Conservation (phyloP, 2,797 vertebrate genomes). For the Pristis pectinata region DNA sequence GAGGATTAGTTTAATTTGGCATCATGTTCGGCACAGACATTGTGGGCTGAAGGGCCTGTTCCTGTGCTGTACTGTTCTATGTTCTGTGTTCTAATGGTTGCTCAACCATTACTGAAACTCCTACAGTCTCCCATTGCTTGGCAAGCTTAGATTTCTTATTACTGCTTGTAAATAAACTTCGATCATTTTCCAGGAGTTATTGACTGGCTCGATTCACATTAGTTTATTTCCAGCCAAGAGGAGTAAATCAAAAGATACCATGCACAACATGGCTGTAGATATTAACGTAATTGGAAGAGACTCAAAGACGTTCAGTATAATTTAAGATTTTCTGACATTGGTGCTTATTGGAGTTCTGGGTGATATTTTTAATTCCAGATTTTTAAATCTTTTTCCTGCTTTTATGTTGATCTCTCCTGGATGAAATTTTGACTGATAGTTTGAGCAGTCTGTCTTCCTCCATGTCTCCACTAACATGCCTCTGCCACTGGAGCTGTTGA, state of each 20-base stretch:
- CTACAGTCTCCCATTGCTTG: not conserved
- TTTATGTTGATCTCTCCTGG: not conserved
- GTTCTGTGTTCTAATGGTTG: too few relatives aligned
- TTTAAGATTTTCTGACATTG: not conserved
- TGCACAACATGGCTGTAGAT: not conserved
- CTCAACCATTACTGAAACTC: not conserved
- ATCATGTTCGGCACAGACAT: too few relatives aligned
- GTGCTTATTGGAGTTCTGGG: not conserved
- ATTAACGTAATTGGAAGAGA: not conserved
- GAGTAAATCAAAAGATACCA: not conserved
- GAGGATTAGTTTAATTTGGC: too few relatives aligned
- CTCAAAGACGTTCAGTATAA: not conserved
- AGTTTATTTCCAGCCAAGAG: not conserved
- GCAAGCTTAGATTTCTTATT: not conserved
- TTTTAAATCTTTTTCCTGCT: not conserved
- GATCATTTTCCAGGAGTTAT: not conserved
- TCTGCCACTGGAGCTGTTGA: not conserved
- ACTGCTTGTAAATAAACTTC: not conserved
- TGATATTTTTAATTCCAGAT: not conserved
- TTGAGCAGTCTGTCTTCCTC: not conserved
- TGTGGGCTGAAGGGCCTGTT: too few relatives aligned
- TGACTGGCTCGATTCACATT: not conserved
- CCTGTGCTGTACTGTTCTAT: too few relatives aligned
- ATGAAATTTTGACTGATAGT: not conserved
- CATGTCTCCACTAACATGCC: not conserved